Base-by-base conservation (phyloP, 2,888 invertebrate species). In the Petrolisthes manimaculis region DNA sequence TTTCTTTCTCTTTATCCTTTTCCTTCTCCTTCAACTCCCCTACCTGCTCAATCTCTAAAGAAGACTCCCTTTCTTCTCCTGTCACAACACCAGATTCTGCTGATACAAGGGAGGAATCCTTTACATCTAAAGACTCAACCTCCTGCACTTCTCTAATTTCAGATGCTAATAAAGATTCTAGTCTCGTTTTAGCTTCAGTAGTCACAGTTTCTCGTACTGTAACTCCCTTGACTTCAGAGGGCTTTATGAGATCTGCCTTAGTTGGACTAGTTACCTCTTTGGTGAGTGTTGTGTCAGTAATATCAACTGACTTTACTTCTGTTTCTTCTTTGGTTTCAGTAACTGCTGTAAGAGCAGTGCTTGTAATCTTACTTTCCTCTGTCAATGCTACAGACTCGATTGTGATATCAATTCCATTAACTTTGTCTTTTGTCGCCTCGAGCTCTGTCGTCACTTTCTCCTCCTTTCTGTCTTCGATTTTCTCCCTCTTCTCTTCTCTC, bases 371-470 rank as follows among this genome's bases (percentile, higher is more conserved):
- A 3, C 24, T 18, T 54, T 83, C 83, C 37, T 83, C 83, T 9
- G 21, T 83, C n/a, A 75, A 2, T 83, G 74, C 83, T 75, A 82
- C 51, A 51, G 61, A 77, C 14, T 86, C 84, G 24, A 80, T 74
- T 24, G 80, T 81, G 67, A 84, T 69, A 85, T 82, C 77, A 78
- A 69, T 14, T 24, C 86, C 75, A 87, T 83, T 77, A 12, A 77
- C 75, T 56, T 82, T 86, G 51, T 83, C 55, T 56, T 55, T 74
- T 18, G 69, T 90, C 74, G 79, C 86, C 80, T 83, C 84, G 18
- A 85, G 83, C 56, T 85, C 87, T 55, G 80, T 82, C 53, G 69
- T 89, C 24, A 93, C 93, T 54, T 93, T 93, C 84, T 91, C 90
- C 71, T 91, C 91, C 78, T 91, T 91, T 21, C 91, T 90, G 84